phyloP scores from a whole-genome alignment of 2,113 vertebrate genomes.

The Nesoenas mayeri region DNA sequence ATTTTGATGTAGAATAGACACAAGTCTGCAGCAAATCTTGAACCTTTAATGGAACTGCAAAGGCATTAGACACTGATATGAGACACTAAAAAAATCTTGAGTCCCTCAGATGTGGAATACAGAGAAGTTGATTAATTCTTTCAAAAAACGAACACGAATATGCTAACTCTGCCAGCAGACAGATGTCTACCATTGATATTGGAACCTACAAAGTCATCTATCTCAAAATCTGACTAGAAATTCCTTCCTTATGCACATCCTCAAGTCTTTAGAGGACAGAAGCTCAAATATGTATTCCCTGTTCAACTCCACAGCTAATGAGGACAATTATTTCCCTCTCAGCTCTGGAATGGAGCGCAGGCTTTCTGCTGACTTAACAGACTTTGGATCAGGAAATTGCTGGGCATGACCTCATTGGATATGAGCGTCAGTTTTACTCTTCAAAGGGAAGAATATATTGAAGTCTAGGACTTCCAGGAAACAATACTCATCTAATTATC shows the following conservation, averaged over 20 bases:
- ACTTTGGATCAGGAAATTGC: constrained; percentile 50
- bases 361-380: constrained; percentile 48
- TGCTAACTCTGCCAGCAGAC: background rate
- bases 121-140: background rate
- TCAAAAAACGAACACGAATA: background rate
- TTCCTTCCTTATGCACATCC: background rate
- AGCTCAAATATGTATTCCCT: background rate
- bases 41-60: background rate
- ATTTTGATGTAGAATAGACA: background rate
- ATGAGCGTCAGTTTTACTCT: constrained; percentile 22
- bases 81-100: background rate
- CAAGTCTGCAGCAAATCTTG: background rate
- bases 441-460: constrained; percentile 34
- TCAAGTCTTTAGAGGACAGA: background rate
- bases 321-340: constrained; percentile 32
- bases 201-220: background rate
- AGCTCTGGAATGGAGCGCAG: background rate
- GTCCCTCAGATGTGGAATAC: background rate
- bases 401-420: constrained; percentile 40
- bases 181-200: background rate
- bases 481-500: constrained; percentile 18
- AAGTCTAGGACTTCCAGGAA: constrained; percentile 25
- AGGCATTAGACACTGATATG: background rate
- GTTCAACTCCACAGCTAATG: background rate
- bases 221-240: background rate